Evolutionary conservation across 2,797 vertebrate species (phyloP), one percentile per base, ranked within the genome.

Genomic region (Bovichtus variegatus): DNA sequence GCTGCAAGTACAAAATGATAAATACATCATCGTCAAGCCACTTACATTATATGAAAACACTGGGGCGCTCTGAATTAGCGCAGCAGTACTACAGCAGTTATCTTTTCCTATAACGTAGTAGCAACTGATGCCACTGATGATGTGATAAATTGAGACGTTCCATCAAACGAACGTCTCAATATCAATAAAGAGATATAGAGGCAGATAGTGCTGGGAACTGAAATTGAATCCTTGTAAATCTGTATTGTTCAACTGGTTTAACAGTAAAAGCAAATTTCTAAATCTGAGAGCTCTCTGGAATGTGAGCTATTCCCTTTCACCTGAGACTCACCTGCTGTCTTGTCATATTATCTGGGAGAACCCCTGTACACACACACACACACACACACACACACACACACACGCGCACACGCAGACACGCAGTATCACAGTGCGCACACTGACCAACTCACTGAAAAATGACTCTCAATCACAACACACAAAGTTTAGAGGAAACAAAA

Each of bases 241-340:
- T 38, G 23, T 34, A 21, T 21, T 3, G 5, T 16, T 34, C 19
- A n/a, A n/a, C 67, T 43, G 27, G 10, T 66, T 76, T 41, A 44
- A 27, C 59, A 21, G 29, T 23, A 16, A 41, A 44, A 68, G 69
- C 5, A 7, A 46, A 49, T 72, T 38, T 69, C 49, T 74, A 34
- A 74, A 83, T 64, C 49, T 4, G 6, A 72, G 43, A 67, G n/a
- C 53, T 40, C 23, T 67, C 6, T 74, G 86, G 81, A 91, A 93
- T 91, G 79, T 61, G 36, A 87, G 69, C 44, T 79, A 82, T 87
- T 86, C 55, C 25, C 43, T 70, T 74, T 84, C 84, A 88, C 79
- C 81, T 69, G 71, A 47, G 76, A 74, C 74, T 88, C 85, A 91
- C 87, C 85, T 83, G 75, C 58, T 16, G 60, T 69, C 79, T 68